Evolutionary conservation across 2,888 invertebrate genomes (phyloP), one percentile per base, ranked within the genome.

Genomic region (Pyrocoelia pectoralis): DNA sequence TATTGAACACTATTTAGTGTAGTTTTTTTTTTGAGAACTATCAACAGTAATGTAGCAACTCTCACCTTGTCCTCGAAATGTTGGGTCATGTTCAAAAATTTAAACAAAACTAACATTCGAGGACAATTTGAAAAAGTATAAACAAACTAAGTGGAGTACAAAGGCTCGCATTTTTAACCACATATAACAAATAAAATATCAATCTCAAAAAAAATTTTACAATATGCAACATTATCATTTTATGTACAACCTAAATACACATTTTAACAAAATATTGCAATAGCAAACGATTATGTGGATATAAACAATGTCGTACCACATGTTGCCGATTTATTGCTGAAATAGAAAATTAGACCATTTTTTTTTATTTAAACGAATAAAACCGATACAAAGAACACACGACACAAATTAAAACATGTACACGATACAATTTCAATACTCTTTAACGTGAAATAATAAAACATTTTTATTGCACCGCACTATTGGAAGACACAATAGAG

Each of bases 241-340:
- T 78, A 79, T 79, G 67, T 79, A 79, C 78, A 78, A 68, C 72
- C 68, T 72, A 78, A 76, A 78, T 79, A 79, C 79, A 78, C 59
- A 49, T 61, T 33, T 33, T 40, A 65, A 60, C 60, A 65, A 61
- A 65, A 56, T 15, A 33, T 33, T 38, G 19, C 12, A n/a, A 54
- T 24, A 8, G 52, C 15, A 60, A 53, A 49, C 51, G 28, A 58
- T 29, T 3, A 46, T 51, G 41, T 43, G 12, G 48, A 24, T 40
- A 48, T n/a, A 33, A 33, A 10, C 33, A 43, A 43, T 43, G 28
- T 57, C 49, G 56, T 57, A 57, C 50, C 56, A 57, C 50, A 14
- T 57, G 33, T 57, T 50, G n/a, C 17, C 13, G 2, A 43, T 12
- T 14, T 43, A 17, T 43, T 14, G 9, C 12, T 43, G 43, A 14